These are phyloP conservation scores for Polydrusus tereticollis DNA, from an alignment of 2,888 invertebrate species.

Conservation along the genomic window DNA sequence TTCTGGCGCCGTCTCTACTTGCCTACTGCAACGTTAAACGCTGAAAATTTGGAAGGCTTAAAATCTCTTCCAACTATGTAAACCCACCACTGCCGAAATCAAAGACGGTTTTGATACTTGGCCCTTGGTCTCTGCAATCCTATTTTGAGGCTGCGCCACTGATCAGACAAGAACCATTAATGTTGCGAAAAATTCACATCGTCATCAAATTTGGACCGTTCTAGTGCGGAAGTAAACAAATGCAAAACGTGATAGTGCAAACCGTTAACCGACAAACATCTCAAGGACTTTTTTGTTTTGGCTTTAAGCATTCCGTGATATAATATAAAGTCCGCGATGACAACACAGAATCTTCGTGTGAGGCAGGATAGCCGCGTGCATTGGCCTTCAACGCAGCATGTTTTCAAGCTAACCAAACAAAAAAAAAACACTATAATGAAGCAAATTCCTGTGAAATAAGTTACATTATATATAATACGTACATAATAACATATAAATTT, in stretches of 20 bases:
- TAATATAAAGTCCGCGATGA: slow-evolving; percentile 8
- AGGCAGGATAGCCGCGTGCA: background rate
- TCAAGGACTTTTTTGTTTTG: slow-evolving; percentile 22
- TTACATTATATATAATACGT: background rate
- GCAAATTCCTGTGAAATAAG: slow-evolving; percentile 7
- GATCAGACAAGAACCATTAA: background rate
- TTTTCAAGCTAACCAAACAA: slow-evolving; percentile 7
- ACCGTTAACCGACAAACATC: slow-evolving; percentile 1
- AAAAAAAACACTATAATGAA: slow-evolving; percentile 1
- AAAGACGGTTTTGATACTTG: too few relatives aligned
- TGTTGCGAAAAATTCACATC: background rate
- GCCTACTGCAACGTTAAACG: too few relatives aligned
- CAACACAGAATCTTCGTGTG: slow-evolving; percentile 10
- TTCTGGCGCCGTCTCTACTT: too few relatives aligned
- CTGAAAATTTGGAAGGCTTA: too few relatives aligned
- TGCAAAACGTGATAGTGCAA: slow-evolving; percentile 1
- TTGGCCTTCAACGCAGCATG: slow-evolving; percentile 16
- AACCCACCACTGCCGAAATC: too few relatives aligned
- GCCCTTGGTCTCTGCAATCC: too few relatives aligned
- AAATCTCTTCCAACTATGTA: too few relatives aligned
- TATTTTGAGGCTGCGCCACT: too few relatives aligned
- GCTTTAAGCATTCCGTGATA: slow-evolving; percentile 15
- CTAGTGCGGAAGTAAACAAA: slow-evolving; percentile 9
- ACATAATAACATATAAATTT: too few relatives aligned
- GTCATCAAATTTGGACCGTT: background rate